These are phyloP conservation scores for Rhogogaster chlorosoma DNA, from an alignment of 2,888 invertebrate species.

Conservation along the genomic window DNA sequence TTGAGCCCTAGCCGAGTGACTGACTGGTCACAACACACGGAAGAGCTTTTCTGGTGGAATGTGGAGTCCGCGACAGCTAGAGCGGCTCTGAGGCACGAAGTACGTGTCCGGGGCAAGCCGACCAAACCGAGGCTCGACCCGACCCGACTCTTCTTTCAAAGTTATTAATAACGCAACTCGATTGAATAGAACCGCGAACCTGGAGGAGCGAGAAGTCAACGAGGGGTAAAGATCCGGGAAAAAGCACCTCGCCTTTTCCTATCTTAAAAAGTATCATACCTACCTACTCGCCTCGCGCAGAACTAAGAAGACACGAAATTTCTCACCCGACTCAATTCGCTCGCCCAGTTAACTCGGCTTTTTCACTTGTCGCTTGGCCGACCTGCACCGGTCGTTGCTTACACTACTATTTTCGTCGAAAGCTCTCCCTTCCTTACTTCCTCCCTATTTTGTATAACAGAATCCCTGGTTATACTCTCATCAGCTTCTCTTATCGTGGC, in stretches of 20 bases:
- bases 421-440: background rate
- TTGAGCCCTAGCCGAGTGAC: conserved; percentile 57
- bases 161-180: conserved; percentile 60
- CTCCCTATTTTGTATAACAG: background rate
- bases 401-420: conserved; percentile 65
- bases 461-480: conserved; percentile 13
- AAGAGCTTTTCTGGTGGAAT: conserved; percentile 81
- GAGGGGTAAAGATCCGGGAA: background rate
- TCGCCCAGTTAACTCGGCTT: conserved; percentile 26
- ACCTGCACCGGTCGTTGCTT: conserved; percentile 61
- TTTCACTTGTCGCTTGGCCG: conserved; percentile 52
- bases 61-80: conserved; percentile 86
- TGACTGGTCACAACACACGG: conserved; percentile 62
- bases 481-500: background rate
- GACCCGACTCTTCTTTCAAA: conserved; percentile 61
- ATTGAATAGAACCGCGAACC: conserved; percentile 24
- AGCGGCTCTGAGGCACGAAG: conserved; percentile 81
- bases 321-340: conserved; percentile 27
- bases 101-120: conserved; percentile 67
- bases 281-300: background rate
- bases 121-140: conserved; percentile 65
- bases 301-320: conserved; percentile 8
- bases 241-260: conserved; percentile 55
- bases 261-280: background rate
- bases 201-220: conserved; percentile 34